Evolutionary conservation across 2,888 invertebrate species (phyloP), one percentile per base, ranked within the genome.

Genomic region (Tryphoninae sp.): DNA sequence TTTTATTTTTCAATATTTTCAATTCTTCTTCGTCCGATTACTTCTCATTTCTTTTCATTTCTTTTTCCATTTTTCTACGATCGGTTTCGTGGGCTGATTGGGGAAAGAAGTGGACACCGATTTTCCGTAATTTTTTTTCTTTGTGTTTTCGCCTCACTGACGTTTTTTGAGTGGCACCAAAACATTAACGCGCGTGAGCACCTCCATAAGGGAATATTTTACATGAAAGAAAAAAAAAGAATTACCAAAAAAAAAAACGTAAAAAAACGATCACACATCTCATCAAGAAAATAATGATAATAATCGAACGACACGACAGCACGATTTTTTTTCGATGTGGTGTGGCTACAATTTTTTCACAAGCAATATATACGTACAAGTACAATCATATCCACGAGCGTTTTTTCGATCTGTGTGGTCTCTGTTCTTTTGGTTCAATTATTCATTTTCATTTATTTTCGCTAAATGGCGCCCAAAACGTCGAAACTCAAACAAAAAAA

Each of bases 81-180:
- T 51, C 83, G 81, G 81, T 73, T 73, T 81, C 64, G 19, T 53
- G 80, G 74, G 40, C 19, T 53, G 16, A 45, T 33, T 33, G 33
- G 33, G 33, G 53, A 69, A 55, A 75, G 55, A 82, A 49, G 73
- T 80, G 78, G 82, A 79, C 83, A 83, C 81, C 68, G 77, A 71
- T 62, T 74, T 83, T 80, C 49, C 86, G 72, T 73, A n/a, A n/a
- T n/a, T n/a, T n/a, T 76, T 81, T 81, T 55, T 86, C 90, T 90
- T 90, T 90, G 89, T 91, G 90, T 91, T 91, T 87, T 91, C 91
- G 90, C 88, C 89, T 91, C 90, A 91, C 91, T 86, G 86, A 86
- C 80, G 84, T 88, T 83, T 85, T 90, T 89, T 88, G 89, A 90
- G 91, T 90, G 89, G 91, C 91, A 91, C 91, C 89, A 90, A 33